Conservation (phyloP, 2,113 vertebrate genomes). For the Actinemys pallida region DNA sequence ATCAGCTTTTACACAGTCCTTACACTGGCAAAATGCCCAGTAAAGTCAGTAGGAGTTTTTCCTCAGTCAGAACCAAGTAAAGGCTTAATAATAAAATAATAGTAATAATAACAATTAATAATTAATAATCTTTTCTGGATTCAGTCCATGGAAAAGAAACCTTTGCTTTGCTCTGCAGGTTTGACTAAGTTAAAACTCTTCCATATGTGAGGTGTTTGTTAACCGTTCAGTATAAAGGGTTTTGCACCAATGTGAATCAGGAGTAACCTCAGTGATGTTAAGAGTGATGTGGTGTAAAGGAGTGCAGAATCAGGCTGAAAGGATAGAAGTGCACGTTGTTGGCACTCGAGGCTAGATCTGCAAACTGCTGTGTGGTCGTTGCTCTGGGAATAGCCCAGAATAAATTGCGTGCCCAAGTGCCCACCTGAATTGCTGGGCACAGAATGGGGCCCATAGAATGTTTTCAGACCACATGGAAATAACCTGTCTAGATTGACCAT, state of each 20-base stretch:
- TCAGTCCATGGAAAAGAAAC: neutral
- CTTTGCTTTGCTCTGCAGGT: neutral
- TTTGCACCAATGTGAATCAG: neutral
- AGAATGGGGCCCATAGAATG: accelerated
- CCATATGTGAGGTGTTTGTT: neutral
- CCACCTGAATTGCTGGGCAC: accelerated
- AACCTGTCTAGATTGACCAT: neutral
- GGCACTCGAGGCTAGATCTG: neutral
- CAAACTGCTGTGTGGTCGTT: accelerated
- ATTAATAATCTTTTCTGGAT: neutral
- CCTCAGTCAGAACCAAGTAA: neutral
- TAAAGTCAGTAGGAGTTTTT: neutral
- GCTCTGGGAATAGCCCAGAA: accelerated
- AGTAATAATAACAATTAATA: no score
- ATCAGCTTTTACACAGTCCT: neutral
- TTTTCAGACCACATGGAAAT: neutral
- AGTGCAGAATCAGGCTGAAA: neutral
- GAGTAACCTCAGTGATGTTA: neutral
- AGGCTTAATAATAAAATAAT: neutral
- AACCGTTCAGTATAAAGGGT: neutral
- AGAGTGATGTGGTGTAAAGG: neutral
- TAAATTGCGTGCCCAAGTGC: neutral
- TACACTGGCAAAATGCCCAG: neutral
- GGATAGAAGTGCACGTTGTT: neutral
- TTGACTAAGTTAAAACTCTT: neutral